Base-by-base conservation (phyloP, 1,140 invertebrate genomes). In the Pseudobourletiella spinata region DNA sequence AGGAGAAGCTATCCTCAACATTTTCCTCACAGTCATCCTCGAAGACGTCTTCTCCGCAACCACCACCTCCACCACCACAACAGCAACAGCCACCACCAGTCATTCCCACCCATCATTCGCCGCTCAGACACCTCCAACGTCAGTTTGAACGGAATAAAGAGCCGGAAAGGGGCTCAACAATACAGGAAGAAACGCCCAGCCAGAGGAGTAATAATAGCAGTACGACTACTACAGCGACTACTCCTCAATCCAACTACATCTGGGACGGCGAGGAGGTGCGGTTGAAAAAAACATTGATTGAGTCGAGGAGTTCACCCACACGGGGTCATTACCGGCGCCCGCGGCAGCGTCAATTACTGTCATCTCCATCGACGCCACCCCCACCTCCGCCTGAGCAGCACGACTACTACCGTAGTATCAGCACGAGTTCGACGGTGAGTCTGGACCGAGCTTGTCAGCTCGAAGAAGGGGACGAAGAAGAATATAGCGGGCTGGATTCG, bases 1-100 rank as follows among this genome's bases (percentile, higher is more conserved):
- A 35, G 25, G 52, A 55, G 18, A 35, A 55, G 11, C 30, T 18
- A 8, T 26, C 25, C 22, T 51, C 24, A 4, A 26, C 24, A 3
- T 55, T 3, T 35, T 55, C 52, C 3, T 55, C 52, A 25, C 52
- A 55, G 32, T 55, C 11, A 8, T 55, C 52, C 11, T 55, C 52
- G 2, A 39, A 6, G 6, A 55, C 52, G 2, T 8, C 29, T n/a
- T 55, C 52, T 18, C 52, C 52, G 15, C 52, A 55, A 35, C 52
- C 52, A 18, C 26, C 52, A 55, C 4, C n/a, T 8, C 24, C 46
- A 15, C 22, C 18, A n/a, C 18, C 24, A 48, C 8, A n/a, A n/a
- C n/a, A n/a, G n/a, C n/a, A n/a, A n/a, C n/a, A n/a, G n/a, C n/a
- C n/a, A n/a, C n/a, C n/a, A n/a, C n/a, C n/a, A n/a, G n/a, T n/a